phyloP scores from a whole-genome alignment of 2,888 invertebrate species.

The Lithophane leautieri region DNA sequence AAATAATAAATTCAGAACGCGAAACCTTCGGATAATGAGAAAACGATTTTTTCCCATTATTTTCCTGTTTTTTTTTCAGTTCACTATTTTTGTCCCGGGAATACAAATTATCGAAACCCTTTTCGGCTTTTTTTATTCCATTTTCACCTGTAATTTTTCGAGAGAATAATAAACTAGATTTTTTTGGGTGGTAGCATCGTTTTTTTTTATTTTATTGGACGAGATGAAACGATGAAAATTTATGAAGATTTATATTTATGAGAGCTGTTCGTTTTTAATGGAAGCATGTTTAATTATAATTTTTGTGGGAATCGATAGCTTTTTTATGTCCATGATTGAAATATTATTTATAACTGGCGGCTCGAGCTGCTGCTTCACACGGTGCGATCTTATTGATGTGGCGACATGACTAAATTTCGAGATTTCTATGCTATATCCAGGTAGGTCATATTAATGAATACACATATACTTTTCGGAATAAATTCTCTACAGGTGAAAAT shows the following conservation, averaged over 20 bases:
- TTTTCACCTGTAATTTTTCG: conserved; percentile 33
- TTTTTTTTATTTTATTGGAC: neutral
- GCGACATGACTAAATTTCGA: neutral
- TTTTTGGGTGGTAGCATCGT: neutral
- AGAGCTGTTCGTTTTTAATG: neutral
- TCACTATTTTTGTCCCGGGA: conserved; percentile 41
- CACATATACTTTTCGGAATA: too few species aligned
- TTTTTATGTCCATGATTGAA: neutral
- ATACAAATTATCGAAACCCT: conserved; percentile 37
- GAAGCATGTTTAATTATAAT: neutral
- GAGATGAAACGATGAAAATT: neutral
- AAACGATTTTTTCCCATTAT: conserved; percentile 62
- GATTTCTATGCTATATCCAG: neutral
- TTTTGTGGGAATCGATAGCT: neutral
- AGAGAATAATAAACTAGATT: neutral
- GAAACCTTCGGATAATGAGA: conserved; percentile 62
- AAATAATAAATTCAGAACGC: conserved; percentile 67
- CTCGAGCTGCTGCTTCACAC: neutral
- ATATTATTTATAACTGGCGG: neutral
- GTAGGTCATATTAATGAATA: too few species aligned
- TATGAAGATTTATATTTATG: conserved; percentile 8
- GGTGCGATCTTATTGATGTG: neutral
- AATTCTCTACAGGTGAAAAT: too few species aligned
- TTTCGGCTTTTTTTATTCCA: conserved; percentile 10
- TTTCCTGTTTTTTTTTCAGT: conserved; percentile 50